Percentiles rank a stretch among this genome's conserved stretches.
These are phyloP conservation scores for Hylaea fasciaria DNA, from an alignment of 2,888 invertebrate species.

Conservation along the genomic window DNA sequence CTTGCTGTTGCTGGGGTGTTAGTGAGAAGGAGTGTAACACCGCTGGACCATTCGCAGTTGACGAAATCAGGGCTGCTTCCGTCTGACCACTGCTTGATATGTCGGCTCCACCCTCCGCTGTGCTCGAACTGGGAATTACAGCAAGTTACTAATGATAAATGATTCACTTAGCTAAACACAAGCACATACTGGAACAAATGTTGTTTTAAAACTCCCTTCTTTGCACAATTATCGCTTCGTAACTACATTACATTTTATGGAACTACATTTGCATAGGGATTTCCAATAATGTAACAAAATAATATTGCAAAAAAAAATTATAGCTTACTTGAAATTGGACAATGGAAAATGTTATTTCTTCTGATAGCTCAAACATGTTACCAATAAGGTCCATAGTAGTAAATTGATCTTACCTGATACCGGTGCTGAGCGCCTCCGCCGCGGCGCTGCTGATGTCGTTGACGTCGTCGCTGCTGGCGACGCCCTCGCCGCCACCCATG, in stretches of 20 bases:
- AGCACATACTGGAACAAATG: no score
- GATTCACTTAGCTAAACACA: no score
- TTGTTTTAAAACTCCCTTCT: no score
- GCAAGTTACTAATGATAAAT: not conserved
- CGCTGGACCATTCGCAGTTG: slow-evolving; percentile 76
- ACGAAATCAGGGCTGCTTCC: slow-evolving; percentile 74
- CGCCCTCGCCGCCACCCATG: slow-evolving; percentile 80
- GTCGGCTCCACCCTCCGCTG: slow-evolving; percentile 75
- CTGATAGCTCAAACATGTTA: no score
- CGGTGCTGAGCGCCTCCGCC: slow-evolving; percentile 73
- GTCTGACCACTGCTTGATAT: slow-evolving; percentile 77
- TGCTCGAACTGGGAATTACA: slow-evolving; percentile 69
- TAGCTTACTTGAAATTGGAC: no score
- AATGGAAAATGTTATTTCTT: no score
- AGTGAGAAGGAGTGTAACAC: slow-evolving; percentile 71
- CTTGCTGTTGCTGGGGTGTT: slow-evolving; percentile 66
- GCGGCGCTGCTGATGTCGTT: slow-evolving; percentile 81
- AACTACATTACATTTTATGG: no score
- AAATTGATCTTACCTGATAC: slow-evolving; percentile 77
- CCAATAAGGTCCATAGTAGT: no score
- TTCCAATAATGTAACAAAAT: no score
- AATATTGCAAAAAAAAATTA: no score
- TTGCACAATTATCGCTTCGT: no score
- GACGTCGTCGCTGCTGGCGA: slow-evolving; percentile 81
- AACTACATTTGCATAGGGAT: no score